A percentile compares a stretch with the other conserved stretches of the same genome.
These are phyloP conservation scores for Papilio helenus DNA, from an alignment of 1,140 invertebrate genomes.

Conservation along the genomic window DNA sequence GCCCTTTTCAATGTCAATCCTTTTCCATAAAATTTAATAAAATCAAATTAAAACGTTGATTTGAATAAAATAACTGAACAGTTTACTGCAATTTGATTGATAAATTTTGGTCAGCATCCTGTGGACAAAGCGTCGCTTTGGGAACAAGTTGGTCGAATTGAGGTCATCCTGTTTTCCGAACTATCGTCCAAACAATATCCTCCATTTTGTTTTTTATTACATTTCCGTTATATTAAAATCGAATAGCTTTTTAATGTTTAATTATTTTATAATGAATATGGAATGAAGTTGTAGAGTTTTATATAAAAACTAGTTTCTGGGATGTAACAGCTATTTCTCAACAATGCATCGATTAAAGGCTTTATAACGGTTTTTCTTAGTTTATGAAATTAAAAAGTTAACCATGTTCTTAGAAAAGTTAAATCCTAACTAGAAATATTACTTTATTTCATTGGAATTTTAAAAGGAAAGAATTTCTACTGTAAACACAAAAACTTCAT, in stretches of 20 bases:
- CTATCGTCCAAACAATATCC: neutral
- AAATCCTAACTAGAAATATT: too few species aligned
- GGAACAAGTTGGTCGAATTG: slow-evolving; percentile 13
- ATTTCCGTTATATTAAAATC: neutral
- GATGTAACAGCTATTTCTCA: neutral
- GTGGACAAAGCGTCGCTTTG: slow-evolving; percentile 7
- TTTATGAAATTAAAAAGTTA: neutral
- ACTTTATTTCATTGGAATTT: too few species aligned
- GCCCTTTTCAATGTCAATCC: neutral
- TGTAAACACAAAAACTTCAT: neutral
- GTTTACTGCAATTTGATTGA: neutral
- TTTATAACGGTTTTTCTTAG: slow-evolving; percentile 7
- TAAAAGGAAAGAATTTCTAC: neutral
- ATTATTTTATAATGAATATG: too few species aligned
- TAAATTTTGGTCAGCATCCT: neutral
- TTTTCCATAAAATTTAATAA: neutral
- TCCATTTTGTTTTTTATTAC: slow-evolving; percentile 16
- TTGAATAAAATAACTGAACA: neutral
- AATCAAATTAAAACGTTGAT: neutral
- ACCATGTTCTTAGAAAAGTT: too few species aligned
- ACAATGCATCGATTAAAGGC: neutral
- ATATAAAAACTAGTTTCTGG: neutral
- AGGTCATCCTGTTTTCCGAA: neutral
- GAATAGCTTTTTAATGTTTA: too few species aligned
- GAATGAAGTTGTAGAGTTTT: neutral